Percentiles rank a stretch among this genome's conserved stretches.
phyloP scores from a whole-genome alignment of 2,888 invertebrate species.

The Eupithecia tripunctaria region DNA sequence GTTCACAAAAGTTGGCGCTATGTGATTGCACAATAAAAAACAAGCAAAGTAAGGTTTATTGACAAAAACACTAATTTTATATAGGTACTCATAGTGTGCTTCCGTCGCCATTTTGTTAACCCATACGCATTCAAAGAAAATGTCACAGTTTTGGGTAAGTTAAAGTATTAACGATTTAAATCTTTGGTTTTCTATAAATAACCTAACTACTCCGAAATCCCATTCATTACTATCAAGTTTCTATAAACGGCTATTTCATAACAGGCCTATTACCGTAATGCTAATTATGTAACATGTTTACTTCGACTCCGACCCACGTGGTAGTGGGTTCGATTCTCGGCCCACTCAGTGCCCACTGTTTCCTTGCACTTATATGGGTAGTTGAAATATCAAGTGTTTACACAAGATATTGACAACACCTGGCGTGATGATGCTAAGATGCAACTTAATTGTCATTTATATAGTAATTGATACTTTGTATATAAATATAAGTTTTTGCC shows the following conservation, averaged over 20 bases:
- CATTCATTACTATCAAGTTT: conserved; percentile 16
- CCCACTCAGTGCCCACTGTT: conserved; percentile 66
- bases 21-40: too few relatives aligned
- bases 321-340: conserved; percentile 60
- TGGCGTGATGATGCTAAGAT: conserved; percentile 1
- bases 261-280: conserved; percentile 51
- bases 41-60: too few relatives aligned
- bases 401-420: conserved; percentile 43
- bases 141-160: too few relatives aligned
- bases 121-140: too few relatives aligned
- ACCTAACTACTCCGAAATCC: neutral
- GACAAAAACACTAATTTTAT: too few relatives aligned
- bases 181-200: neutral
- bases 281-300: conserved; percentile 65
- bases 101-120: too few relatives aligned
- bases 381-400: conserved; percentile 52
- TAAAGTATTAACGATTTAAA: too few relatives aligned
- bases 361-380: conserved; percentile 60
- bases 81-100: too few relatives aligned
- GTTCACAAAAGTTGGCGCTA: too few relatives aligned
- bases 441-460: neutral
- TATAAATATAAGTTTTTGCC: neutral
- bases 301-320: conserved; percentile 55
- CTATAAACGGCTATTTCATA: conserved; percentile 34
- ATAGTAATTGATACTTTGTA: neutral